phyloP scores from a whole-genome alignment of 2,797 vertebrate genomes.

The Cheracebus regulus region DNA sequence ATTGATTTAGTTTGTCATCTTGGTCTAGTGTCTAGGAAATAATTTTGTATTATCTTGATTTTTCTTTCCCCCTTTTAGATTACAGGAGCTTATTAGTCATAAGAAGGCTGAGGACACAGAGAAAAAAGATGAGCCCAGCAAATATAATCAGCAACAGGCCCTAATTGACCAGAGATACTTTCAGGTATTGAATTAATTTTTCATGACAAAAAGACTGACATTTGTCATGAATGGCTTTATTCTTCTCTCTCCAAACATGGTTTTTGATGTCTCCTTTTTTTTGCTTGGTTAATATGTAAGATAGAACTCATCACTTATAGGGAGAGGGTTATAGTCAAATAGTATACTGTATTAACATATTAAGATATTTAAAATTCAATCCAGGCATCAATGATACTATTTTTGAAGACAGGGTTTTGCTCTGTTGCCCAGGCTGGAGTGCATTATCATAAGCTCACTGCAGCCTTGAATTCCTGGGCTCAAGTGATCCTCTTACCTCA shows the following conservation, averaged over 20 bases:
- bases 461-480: background rate
- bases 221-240: background rate
- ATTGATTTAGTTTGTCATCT: slow-evolving; percentile 10
- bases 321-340: background rate
- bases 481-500: background rate
- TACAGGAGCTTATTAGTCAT: slow-evolving; percentile 37
- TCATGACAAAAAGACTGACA: background rate
- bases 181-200: slow-evolving; percentile 78
- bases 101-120: slow-evolving; percentile 71
- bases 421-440: background rate
- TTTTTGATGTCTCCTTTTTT: background rate
- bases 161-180: slow-evolving; percentile 82
- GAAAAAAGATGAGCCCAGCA: slow-evolving; percentile 62
- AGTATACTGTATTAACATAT: background rate
- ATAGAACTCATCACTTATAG: background rate
- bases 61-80: slow-evolving; percentile 64
- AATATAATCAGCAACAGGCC: slow-evolving; percentile 69
- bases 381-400: background rate
- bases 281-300: background rate
- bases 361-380: slow-evolving; percentile 19
- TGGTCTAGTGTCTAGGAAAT: background rate
- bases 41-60: slow-evolving; percentile 49
- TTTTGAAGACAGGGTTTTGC: background rate
- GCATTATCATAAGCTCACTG: background rate
- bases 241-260: background rate